phyloP scores from a whole-genome alignment of 2,797 vertebrate species.

The Eremophila alpestris region DNA sequence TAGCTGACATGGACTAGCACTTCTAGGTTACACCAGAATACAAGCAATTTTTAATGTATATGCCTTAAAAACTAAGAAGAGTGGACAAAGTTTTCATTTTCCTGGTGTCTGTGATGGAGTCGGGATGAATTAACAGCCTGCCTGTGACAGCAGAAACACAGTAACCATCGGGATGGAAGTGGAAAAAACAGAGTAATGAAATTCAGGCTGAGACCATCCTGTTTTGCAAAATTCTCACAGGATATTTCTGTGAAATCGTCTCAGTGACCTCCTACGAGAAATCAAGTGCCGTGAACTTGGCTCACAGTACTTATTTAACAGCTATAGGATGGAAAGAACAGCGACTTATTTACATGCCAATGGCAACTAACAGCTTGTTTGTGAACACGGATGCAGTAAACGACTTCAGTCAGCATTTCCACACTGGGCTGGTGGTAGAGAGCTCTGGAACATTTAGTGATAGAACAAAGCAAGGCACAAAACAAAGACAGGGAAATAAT shows the following conservation, averaged over 20 bases:
- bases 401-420: background rate
- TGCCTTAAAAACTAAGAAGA: background rate
- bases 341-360: conserved; percentile 14
- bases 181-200: conserved; percentile 8
- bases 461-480: conserved; percentile 3
- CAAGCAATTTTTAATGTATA: background rate
- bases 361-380: background rate
- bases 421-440: background rate
- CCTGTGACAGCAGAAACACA: background rate
- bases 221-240: conserved; percentile 22
- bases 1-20: background rate
- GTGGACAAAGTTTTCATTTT: background rate
- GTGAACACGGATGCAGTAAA: background rate
- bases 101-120: background rate
- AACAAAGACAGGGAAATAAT: conserved; percentile 26
- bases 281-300: background rate
- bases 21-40: background rate
- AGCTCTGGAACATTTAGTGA: conserved; percentile 19
- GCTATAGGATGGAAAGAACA: background rate
- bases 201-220: conserved; percentile 23
- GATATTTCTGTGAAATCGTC: conserved; percentile 29
- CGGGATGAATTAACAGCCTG: background rate
- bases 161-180: background rate
- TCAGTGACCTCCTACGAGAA: conserved; percentile 5
- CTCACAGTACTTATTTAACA: background rate